phyloP scores from a whole-genome alignment of 2,888 invertebrate species.

The Pyrrhosoma nymphula region DNA sequence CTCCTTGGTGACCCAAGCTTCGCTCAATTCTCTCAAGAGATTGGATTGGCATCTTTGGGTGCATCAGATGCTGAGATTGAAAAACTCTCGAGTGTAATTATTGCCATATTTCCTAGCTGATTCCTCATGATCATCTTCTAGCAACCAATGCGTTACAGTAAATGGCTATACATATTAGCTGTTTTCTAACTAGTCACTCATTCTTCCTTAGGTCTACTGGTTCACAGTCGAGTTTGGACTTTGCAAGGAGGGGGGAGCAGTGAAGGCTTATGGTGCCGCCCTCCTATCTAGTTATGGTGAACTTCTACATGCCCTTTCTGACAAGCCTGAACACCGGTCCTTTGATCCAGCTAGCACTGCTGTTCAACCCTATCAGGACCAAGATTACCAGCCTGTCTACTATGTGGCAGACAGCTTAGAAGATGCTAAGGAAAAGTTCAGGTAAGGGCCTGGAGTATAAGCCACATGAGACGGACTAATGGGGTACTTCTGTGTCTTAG shows the following conservation, averaged over 20 bases:
- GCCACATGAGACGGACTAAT: too few species aligned
- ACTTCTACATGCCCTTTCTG: slow-evolving; percentile 95
- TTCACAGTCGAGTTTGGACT: slow-evolving; percentile 99
- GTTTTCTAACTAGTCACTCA: slow-evolving; percentile 66
- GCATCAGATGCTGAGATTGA: slow-evolving; percentile 83
- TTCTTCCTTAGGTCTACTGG: slow-evolving; percentile 90
- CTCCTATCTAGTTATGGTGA: slow-evolving; percentile 98
- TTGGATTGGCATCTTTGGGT: slow-evolving; percentile 83
- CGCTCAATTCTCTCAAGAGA: slow-evolving; percentile 84
- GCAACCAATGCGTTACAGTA: not conserved
- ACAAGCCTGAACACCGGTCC: slow-evolving; percentile 93
- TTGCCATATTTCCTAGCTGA: slow-evolving; percentile 67
- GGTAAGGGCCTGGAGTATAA: slow-evolving; percentile 73
- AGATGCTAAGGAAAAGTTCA: slow-evolving; percentile 98
- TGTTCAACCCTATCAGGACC: slow-evolving; percentile 96
- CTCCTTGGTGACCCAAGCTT: slow-evolving; percentile 83
- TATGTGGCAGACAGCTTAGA: slow-evolving; percentile 98
- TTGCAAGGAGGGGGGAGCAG: slow-evolving; percentile 95
- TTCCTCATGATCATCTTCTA: not conserved
- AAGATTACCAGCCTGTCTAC: slow-evolving; percentile 97
- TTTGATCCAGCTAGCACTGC: slow-evolving; percentile 97
- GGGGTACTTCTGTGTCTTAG: too few species aligned
- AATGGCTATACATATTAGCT: not conserved
- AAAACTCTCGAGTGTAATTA: slow-evolving; percentile 81
- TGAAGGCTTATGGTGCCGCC: slow-evolving; percentile 99